Evolutionary conservation across 2,113 vertebrate genomes (phyloP).

Genomic region (Rhizomys pruinosus): DNA sequence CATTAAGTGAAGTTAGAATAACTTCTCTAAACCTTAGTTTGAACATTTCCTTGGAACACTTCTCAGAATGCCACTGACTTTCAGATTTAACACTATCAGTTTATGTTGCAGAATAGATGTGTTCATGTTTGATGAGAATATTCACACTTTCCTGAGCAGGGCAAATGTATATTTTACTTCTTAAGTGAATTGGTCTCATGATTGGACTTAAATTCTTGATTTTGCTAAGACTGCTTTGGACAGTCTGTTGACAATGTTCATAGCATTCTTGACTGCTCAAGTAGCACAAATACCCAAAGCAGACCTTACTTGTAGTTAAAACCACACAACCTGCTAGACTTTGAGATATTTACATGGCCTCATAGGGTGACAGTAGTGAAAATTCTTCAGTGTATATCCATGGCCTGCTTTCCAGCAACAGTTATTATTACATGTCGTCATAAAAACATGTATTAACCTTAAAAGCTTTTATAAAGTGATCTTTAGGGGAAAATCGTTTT

Average conservation of each 20-base stretch:
- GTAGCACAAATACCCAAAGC: constrained; percentile 9
- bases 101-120: not conserved
- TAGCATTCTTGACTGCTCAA: constrained; percentile 8
- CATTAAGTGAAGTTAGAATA: constrained; percentile 27
- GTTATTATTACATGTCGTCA: constrained; percentile 17
- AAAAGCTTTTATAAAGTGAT: constrained; percentile 57
- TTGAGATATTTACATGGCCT: constrained; percentile 33
- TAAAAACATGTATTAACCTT: constrained; percentile 52
- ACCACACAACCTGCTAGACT: not conserved
- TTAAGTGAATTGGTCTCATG: constrained; percentile 15
- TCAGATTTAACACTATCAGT: not conserved
- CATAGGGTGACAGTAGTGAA: constrained; percentile 41
- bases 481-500: constrained; percentile 49
- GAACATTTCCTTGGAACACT: not conserved
- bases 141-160: constrained; percentile 44
- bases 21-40: constrained; percentile 21
- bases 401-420: not conserved
- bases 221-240: constrained; percentile 25
- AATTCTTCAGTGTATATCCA: not conserved
- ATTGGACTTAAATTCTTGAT: constrained; percentile 29
- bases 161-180: constrained; percentile 31
- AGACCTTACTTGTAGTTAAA: constrained; percentile 27
- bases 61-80: constrained; percentile 21
- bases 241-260: constrained; percentile 32
- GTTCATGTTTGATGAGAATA: constrained; percentile 38